Conservation (phyloP, 2,113 vertebrate genomes). For the Oplegnathus fasciatus region DNA sequence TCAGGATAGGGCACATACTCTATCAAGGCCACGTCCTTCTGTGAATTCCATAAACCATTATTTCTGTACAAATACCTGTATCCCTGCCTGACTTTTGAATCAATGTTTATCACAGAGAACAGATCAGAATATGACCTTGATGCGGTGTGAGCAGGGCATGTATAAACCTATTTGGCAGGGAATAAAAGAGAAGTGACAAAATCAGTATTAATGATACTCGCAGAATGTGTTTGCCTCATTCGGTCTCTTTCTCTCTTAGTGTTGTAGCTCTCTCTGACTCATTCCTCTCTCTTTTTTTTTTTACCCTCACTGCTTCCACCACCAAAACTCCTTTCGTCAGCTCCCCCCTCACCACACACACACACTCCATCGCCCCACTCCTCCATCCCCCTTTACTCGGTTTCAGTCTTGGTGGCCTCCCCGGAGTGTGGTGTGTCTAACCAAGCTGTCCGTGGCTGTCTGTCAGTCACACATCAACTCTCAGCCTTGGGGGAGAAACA, state of each 20-base stretch:
- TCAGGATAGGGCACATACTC: neutral
- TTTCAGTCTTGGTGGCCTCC: conserved; percentile 69
- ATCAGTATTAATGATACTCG: conserved; percentile 43
- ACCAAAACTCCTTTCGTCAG: conserved; percentile 49
- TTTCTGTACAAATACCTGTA: conserved; percentile 13
- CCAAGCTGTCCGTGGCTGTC: conserved; percentile 78
- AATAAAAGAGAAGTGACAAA: conserved; percentile 35
- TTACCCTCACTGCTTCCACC: neutral
- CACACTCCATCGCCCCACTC: conserved; percentile 9
- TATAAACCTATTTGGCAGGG: neutral
- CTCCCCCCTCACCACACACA: too few relatives aligned
- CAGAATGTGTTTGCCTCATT: conserved; percentile 8
- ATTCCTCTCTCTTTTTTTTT: neutral
- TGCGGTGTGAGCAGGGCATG: neutral
- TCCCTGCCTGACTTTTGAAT: conserved; percentile 15
- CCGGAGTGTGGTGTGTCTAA: conserved; percentile 76
- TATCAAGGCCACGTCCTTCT: conserved; percentile 17
- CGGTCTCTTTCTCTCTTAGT: neutral
- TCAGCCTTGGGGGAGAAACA: conserved; percentile 59
- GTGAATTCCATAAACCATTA: conserved; percentile 7
- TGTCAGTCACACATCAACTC: conserved; percentile 79
- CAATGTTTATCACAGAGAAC: conserved; percentile 25
- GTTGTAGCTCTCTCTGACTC: neutral
- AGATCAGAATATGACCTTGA: conserved; percentile 54
- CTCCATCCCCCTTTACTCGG: conserved; percentile 21